Conservation (phyloP, 2,113 vertebrate genomes). For the Cacatua alba region DNA sequence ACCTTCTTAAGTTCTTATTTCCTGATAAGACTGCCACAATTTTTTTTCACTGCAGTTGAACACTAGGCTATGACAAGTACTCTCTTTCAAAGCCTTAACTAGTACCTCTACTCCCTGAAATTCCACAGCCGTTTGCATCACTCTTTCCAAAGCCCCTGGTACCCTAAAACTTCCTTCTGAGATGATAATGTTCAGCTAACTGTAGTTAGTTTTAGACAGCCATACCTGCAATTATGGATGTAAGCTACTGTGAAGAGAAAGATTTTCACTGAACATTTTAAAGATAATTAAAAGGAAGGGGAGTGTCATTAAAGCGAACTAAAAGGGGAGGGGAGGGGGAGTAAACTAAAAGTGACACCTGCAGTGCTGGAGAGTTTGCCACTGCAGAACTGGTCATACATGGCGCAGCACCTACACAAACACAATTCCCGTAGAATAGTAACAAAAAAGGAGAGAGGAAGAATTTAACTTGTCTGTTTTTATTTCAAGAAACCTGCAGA, state of each 20-base stretch:
- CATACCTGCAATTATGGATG: not conserved
- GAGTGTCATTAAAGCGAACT: not conserved
- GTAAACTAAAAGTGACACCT: not conserved
- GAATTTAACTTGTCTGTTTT: not conserved
- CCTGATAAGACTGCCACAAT: not conserved
- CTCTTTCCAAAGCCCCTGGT: not conserved
- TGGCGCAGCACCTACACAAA: not conserved
- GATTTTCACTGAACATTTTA: not conserved
- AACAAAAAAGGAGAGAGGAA: not conserved
- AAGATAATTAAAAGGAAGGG: not conserved
- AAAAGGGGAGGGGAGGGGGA: not conserved
- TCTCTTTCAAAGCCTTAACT: not conserved
- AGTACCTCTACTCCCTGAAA: not conserved
- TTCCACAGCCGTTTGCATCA: not conserved
- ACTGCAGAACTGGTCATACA: not conserved
- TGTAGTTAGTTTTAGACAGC: not conserved
- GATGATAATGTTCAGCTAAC: not conserved
- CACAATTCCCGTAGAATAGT: fast-evolving
- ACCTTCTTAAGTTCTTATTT: not conserved
- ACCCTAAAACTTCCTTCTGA: not conserved
- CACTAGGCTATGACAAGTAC: not conserved
- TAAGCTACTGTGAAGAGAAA: not conserved
- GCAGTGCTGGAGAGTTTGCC: not conserved
- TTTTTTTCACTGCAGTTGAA: not conserved
- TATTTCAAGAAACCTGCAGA: not conserved